These are phyloP conservation scores for Mormyrops attenuatus DNA, from an alignment of 2,797 vertebrate species.

Conservation along the genomic window DNA sequence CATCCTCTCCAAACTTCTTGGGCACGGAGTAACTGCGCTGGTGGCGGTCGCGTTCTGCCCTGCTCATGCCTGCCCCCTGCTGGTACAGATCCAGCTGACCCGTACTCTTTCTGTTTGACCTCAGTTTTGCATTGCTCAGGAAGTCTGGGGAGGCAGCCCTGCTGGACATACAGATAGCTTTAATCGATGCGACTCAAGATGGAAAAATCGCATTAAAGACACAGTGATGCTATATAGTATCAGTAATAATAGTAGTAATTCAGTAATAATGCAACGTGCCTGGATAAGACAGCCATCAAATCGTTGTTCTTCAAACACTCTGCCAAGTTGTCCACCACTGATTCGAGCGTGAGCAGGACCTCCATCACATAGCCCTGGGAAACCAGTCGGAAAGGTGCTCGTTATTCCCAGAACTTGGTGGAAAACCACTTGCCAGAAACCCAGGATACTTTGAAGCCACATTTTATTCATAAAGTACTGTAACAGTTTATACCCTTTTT, in stretches of 20 bases:
- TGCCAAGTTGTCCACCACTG: constrained; percentile 92
- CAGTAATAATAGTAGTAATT: background rate
- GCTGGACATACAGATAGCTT: background rate
- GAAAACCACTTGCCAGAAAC: background rate
- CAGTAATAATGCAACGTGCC: constrained; percentile 60
- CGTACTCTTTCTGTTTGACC: constrained; percentile 88
- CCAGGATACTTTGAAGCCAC: background rate
- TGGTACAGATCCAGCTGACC: constrained; percentile 84
- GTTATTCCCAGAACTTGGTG: background rate
- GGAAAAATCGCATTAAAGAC: background rate
- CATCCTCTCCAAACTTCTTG: constrained; percentile 91
- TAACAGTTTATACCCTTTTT: background rate
- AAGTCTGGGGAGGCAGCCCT: constrained; percentile 95
- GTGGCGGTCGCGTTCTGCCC: constrained; percentile 82
- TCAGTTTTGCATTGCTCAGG: constrained; percentile 78
- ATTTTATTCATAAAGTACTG: background rate
- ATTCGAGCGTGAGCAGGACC: constrained; percentile 88
- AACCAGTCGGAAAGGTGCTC: background rate
- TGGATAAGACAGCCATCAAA: constrained; percentile 85
- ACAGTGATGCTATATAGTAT: background rate
- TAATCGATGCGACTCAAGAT: background rate
- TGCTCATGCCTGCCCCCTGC: constrained; percentile 56
- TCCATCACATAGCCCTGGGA: constrained; percentile 97
- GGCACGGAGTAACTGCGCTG: constrained; percentile 97
- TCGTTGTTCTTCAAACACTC: constrained; percentile 97